Evolutionary conservation across 2,797 vertebrate species (phyloP).

Genomic region (Pseudopleuronectes americanus): DNA sequence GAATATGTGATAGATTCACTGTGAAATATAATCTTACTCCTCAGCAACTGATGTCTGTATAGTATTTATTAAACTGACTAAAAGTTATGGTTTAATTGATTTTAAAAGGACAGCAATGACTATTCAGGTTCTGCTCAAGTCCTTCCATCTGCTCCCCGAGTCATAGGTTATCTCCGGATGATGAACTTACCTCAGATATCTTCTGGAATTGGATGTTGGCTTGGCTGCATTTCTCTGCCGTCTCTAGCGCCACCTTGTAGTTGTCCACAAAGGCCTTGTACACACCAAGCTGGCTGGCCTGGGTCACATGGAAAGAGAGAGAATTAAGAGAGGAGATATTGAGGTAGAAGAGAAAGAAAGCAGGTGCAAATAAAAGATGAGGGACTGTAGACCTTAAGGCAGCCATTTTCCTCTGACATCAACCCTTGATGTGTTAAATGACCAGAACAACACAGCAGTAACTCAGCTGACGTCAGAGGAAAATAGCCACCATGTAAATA

Average conservation of each 20-base stretch:
- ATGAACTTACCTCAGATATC: constrained; percentile 93
- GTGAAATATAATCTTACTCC: background rate
- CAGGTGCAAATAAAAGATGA: background rate
- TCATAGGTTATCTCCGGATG: background rate
- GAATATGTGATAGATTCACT: too few species aligned
- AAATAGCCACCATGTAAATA: too few species aligned
- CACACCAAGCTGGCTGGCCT: constrained; percentile 96
- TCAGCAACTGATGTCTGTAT: too few species aligned
- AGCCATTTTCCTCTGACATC: too few species aligned
- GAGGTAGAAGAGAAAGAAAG: background rate
- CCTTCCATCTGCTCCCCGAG: background rate
- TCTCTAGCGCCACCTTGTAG: constrained; percentile 96
- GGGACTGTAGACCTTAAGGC: background rate
- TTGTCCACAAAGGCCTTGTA: constrained; percentile 99
- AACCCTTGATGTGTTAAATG: too few species aligned
- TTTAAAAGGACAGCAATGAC: too few species aligned
- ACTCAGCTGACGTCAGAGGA: too few species aligned
- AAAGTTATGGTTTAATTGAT: too few species aligned
- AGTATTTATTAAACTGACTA: too few species aligned
- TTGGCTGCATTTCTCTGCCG: constrained; percentile 95
- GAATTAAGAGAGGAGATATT: background rate
- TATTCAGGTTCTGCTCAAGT: background rate
- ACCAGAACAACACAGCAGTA: too few species aligned
- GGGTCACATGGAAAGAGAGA: constrained; percentile 22
- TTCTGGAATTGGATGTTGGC: constrained; percentile 96